Evolutionary conservation across 2,113 vertebrate genomes (phyloP).

Genomic region (Montifringilla adamsi): DNA sequence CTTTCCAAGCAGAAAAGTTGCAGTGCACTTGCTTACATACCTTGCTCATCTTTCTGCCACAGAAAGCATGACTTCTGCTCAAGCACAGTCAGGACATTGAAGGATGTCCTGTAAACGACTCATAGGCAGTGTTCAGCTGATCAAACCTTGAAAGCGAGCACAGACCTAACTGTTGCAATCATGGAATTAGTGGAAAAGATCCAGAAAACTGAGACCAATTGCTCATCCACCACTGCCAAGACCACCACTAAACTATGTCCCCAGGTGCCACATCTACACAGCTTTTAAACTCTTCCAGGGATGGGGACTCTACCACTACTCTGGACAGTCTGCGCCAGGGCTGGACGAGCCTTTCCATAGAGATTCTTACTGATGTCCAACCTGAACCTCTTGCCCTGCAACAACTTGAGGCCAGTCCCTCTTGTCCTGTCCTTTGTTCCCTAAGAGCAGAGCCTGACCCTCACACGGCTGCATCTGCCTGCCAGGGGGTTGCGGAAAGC

Average conservation of each 20-base stretch:
- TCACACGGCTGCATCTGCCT: not conserved
- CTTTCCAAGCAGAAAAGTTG: not conserved
- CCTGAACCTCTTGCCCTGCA: not conserved
- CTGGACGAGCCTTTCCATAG: not conserved
- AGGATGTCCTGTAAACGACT: not conserved
- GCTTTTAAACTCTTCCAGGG: not conserved
- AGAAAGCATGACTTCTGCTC: not conserved
- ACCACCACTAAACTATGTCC: not conserved
- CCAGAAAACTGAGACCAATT: not conserved
- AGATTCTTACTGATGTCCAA: not conserved
- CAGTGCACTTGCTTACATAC: not conserved
- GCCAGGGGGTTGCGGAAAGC: not conserved
- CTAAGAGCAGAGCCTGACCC: not conserved
- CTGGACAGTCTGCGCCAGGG: not conserved
- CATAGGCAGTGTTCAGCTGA: not conserved
- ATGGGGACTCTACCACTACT: not conserved
- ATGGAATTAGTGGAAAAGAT: not conserved
- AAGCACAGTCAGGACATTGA: not conserved
- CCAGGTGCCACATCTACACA: not conserved
- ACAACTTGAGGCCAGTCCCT: not conserved
- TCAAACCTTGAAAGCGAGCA: not conserved
- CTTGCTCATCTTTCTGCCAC: not conserved
- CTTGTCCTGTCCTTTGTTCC: not conserved
- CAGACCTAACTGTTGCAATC: not conserved
- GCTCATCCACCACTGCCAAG: not conserved